Conservation (phyloP, 2,888 invertebrate species). For the Lasioglossum malachurum region DNA sequence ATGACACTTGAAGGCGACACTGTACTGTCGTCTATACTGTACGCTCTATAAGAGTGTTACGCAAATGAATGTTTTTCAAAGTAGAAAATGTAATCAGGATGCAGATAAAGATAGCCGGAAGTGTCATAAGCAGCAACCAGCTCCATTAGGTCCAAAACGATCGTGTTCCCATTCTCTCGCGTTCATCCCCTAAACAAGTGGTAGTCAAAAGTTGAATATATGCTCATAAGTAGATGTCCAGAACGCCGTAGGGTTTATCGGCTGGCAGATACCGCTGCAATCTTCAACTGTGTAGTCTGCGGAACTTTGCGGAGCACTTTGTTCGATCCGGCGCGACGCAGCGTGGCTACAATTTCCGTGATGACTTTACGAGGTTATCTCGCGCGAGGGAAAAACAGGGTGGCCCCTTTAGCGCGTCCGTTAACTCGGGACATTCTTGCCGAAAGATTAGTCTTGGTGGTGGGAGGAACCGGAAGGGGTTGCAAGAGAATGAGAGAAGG, state of each 20-base stretch:
- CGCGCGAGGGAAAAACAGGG: not conserved
- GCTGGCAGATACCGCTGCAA: not conserved
- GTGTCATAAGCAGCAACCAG: not conserved
- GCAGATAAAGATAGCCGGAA: not conserved
- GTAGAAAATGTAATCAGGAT: not conserved
- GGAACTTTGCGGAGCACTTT: not conserved
- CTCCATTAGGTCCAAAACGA: not conserved
- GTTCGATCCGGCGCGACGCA: not conserved
- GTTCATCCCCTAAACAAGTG: not conserved
- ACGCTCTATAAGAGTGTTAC: not conserved
- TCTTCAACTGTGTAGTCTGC: not conserved
- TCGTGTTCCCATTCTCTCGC: not conserved
- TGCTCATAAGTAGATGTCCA: not conserved
- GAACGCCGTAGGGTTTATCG: not conserved
- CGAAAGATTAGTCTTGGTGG: not conserved
- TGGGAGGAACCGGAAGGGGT: not conserved
- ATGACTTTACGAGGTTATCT: slow-evolving; percentile 9
- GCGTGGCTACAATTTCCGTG: not conserved
- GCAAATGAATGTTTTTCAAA: too few relatives aligned
- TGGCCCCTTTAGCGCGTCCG: not conserved
- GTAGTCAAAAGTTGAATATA: too few relatives aligned
- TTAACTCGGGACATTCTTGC: not conserved
- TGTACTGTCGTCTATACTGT: not conserved
- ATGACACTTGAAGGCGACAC: not conserved
- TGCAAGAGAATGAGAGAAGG: not conserved